These are phyloP conservation scores for Encarsia formosa DNA, from an alignment of 2,888 invertebrate genomes.

Conservation along the genomic window DNA sequence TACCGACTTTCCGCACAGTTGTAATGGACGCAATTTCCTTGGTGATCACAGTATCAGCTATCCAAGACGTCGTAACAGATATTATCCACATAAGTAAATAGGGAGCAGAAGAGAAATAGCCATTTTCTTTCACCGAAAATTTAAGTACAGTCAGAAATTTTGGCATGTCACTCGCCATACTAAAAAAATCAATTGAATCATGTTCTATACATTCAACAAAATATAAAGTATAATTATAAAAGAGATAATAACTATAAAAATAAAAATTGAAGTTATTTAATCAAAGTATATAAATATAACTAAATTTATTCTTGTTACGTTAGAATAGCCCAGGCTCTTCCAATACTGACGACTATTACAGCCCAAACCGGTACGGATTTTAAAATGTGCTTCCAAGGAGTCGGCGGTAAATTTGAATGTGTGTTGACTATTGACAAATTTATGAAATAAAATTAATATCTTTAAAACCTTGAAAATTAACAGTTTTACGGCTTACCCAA, in stretches of 20 bases:
- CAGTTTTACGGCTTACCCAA: constrained; percentile 5
- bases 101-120: constrained; percentile 50
- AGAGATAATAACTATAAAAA: too few species aligned
- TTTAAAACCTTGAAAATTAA: not conserved
- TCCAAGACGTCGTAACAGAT: constrained; percentile 43
- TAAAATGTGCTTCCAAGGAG: constrained; percentile 43
- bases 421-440: constrained; percentile 52
- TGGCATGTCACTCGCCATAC: constrained; percentile 47
- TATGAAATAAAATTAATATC: not conserved
- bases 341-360: constrained; percentile 59
- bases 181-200: too few species aligned
- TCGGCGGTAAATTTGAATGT: constrained; percentile 39
- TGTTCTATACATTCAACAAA: too few species aligned
- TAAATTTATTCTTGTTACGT: too few species aligned
- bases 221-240: too few species aligned
- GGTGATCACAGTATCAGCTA: constrained; percentile 49
- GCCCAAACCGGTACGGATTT: constrained; percentile 69
- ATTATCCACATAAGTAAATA: constrained; percentile 52
- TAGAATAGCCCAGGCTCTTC: constrained; percentile 48
- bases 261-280: too few species aligned
- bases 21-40: constrained; percentile 44
- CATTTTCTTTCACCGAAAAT: constrained; percentile 49
- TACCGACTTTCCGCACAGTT: constrained; percentile 51
- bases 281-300: too few species aligned
- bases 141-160: constrained; percentile 51